Evolutionary conservation across 2,888 invertebrate species (phyloP), one percentile per base, ranked within the genome.

Genomic region (Hymenopus coronatus): DNA sequence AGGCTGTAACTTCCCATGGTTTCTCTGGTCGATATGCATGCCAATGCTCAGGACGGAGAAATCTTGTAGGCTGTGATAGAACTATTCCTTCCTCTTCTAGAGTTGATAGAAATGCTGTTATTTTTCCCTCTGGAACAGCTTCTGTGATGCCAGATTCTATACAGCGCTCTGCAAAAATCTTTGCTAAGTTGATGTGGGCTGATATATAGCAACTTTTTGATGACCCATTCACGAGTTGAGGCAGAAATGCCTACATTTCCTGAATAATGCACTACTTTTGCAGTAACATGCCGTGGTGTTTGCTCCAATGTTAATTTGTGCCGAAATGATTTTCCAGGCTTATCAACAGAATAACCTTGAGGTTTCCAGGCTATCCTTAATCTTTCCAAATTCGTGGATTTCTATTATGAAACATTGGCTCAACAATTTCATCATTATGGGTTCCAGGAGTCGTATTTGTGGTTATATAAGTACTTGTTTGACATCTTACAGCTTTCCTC

Each of bases 91-190:
- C 95, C 27, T 96, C 95, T 91, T 95, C 93, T 27, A 98, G 91
- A 88, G 96, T 96, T 90, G 95, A 94, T 0, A 98, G 91, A 90
- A 98, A 96, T 88, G 95, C 94, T 0, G 96, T 90, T 90, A 92
- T 92, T 93, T 96, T 97, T 20, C 95, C 95, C 87, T 96, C 95
- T 90, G 94, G 92, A 28, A 93, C 92, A 0, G 93, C 92, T 91
- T 95, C 96, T 27, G 94, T 92, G 28, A 95, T 93, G 12, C 95
- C 95, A 88, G 94, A 92, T 93, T 98, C 97, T 0, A 98, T 93
- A 92, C 99, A 99, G 84, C 99, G 94, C 91, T 96, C 95, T 0
- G 98, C 98, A 84, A 99, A 94, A 28, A 98, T 96, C 89, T 94
- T 93, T 14, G 96, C 97, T 88, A 99, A 93, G 92, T 97, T 97